Base-by-base conservation (phyloP, 2,113 vertebrate species). In the Hippoglossus stenolepis region DNA sequence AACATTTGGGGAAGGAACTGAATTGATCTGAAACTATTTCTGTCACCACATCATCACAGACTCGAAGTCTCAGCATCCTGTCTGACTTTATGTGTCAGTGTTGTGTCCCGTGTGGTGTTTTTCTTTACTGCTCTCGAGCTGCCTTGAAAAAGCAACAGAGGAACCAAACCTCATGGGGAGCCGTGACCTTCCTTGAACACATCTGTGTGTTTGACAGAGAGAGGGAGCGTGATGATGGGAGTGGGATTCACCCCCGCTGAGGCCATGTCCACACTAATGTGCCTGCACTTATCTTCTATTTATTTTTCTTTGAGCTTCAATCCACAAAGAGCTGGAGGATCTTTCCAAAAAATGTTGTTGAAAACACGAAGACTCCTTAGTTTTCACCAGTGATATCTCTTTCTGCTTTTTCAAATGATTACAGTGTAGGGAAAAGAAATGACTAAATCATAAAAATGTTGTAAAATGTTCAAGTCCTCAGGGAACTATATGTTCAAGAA, bases 191-290 rank as follows among this genome's bases (percentile, higher is more conserved):
- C 14, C 31, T 20, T 14, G 38, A 57, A 78, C 70, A 78, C 77
- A 65, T 35, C 64, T 88, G 18, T 76, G 69, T 65, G 60, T 82
- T 47, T 71, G 53, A 77, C 47, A 65, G 64, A 20, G 49, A 35
- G 35, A 26, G n/a, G n/a, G 70, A 51, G 63, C n/a, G 69, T 77
- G 73, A 53, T 18, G 57, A 75, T 23, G 20, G 35, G 66, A 26
- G 23, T 43, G 49, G 53, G 60, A 47, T 54, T 35, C 20, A 47
- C 51, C 59, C 77, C 73, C 4, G 5, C 68, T 54, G 31, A 49
- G 67, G 5, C 18, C 59, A 12, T 57, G 21, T 65, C 59, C 43
- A 65, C 63, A 51, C 69, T 60, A 18, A 56, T 8, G 17, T n/a
- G 47, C 57, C 43, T 28, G 13, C 0, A 9, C 21, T 63, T 28